Percentiles rank a stretch among this genome's conserved stretches.
phyloP scores from a whole-genome alignment of 1,140 invertebrate species.

The Procambarus virginalis region DNA sequence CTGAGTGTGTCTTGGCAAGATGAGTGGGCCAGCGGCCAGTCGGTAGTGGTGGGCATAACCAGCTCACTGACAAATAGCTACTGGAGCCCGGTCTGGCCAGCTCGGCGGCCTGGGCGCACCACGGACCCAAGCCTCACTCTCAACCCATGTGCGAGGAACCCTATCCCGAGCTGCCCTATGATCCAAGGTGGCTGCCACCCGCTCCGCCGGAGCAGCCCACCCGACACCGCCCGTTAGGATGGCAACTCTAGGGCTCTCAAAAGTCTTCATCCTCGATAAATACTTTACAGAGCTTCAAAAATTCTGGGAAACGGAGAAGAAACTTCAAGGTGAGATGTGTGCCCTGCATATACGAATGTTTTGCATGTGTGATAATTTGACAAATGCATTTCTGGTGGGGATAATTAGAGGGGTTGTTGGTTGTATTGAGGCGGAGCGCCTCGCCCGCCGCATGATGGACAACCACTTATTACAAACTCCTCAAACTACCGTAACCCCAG shows the following conservation, averaged over 20 bases:
- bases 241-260: conserved; percentile 93
- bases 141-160: conserved; percentile 60
- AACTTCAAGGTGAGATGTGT: conserved; percentile 86
- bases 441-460: conserved; percentile 58
- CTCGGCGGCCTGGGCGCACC: conserved; percentile 14
- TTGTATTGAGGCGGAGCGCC: conserved; percentile 48
- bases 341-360: background rate
- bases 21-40: conserved; percentile 30
- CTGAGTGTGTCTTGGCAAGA: conserved; percentile 21
- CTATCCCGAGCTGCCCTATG: conserved; percentile 61
- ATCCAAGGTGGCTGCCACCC: conserved; percentile 56
- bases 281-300: conserved; percentile 97
- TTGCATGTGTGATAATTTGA: conserved; percentile 3
- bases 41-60: conserved; percentile 62
- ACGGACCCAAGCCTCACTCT: conserved; percentile 41
- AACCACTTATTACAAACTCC: conserved; percentile 65
- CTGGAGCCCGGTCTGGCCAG: conserved; percentile 38
- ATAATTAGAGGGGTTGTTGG: background rate
- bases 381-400: conserved; percentile 10
- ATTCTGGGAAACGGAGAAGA: conserved; percentile 97
- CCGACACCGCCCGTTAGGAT: conserved; percentile 75
- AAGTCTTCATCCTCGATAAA: conserved; percentile 97
- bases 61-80: conserved; percentile 66
- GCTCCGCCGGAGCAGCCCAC: conserved; percentile 59
- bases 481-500: conserved; percentile 63